A percentile compares a stretch with the other conserved stretches of the same genome.
Evolutionary conservation across 2,888 invertebrate genomes (phyloP).

Genomic region (Aplocera efformata): DNA sequence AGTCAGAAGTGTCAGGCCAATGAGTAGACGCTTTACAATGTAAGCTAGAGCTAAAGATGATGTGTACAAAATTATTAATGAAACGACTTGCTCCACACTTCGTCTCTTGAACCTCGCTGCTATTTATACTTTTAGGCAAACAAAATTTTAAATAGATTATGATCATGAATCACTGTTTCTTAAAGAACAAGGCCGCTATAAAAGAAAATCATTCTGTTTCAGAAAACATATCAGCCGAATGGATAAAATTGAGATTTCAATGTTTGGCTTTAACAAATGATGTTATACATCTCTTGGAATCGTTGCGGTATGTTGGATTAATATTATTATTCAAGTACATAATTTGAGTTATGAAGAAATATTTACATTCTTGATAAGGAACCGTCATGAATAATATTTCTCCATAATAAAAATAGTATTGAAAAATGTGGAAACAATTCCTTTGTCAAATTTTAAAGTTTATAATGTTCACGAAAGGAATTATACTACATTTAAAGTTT

Average conservation of each 20-base stretch:
- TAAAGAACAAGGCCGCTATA: conserved; percentile 8
- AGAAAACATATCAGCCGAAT: conserved; percentile 87
- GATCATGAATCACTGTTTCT: conserved; percentile 11
- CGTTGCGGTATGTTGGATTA: conserved; percentile 77
- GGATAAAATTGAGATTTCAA: conserved; percentile 89
- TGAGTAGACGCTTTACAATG: conserved; percentile 38
- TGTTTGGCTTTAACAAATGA: conserved; percentile 86
- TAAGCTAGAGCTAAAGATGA: conserved; percentile 31
- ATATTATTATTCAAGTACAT: conserved; percentile 33
- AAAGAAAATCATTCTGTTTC: conserved; percentile 42
- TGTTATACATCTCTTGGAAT: conserved; percentile 84
- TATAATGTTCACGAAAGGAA: conserved; percentile 16
- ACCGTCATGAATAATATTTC: conserved; percentile 49
- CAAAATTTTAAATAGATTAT: conserved; percentile 18
- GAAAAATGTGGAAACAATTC: conserved; percentile 25
- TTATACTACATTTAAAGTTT: conserved; percentile 22
- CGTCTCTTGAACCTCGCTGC: conserved; percentile 9
- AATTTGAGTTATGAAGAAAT: conserved; percentile 70
- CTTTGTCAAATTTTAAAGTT: conserved; percentile 19
- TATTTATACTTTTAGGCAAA: conserved; percentile 18
- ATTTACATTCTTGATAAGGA: conserved; percentile 38
- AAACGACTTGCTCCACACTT: conserved; percentile 19
- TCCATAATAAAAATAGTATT: conserved; percentile 54
- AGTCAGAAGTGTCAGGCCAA: too few species aligned
- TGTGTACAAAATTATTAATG: conserved; percentile 30